These are phyloP conservation scores for Mythimna impura DNA, from an alignment of 2,888 invertebrate genomes.

Conservation along the genomic window DNA sequence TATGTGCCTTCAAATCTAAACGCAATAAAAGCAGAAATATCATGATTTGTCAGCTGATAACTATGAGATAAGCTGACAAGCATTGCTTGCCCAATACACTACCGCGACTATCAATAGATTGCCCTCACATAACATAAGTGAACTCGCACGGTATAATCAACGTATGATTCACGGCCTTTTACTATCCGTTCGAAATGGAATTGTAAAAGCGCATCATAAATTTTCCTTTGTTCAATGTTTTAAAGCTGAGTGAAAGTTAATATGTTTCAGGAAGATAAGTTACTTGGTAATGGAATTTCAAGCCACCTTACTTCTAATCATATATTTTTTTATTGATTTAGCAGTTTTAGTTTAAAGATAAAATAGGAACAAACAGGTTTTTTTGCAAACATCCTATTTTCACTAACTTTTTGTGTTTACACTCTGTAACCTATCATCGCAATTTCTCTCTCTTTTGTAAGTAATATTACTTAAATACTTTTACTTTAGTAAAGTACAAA, in stretches of 20 bases:
- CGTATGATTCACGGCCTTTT: constrained; percentile 5
- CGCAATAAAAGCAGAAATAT: constrained; percentile 26
- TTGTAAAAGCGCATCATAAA: not conserved
- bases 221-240: not conserved
- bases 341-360: not conserved
- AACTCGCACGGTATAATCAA: not conserved
- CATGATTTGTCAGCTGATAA: constrained; percentile 37
- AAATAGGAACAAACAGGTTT: not conserved
- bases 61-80: constrained; percentile 37
- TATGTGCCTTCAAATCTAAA: constrained; percentile 29
- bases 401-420: too few species aligned
- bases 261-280: not conserved
- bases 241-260: not conserved
- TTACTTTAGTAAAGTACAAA: constrained; percentile 10
- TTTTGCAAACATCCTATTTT: not conserved
- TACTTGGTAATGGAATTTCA: not conserved
- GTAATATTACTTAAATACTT: constrained; percentile 4
- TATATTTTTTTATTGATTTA: not conserved
- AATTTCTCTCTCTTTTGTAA: not conserved
- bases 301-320: too few species aligned
- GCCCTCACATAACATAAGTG: constrained; percentile 2
- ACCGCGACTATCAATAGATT: constrained; percentile 11
- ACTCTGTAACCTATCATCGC: too few species aligned
- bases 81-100: constrained; percentile 16
- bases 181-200: constrained; percentile 1